Evolutionary conservation across 2,888 invertebrate genomes (phyloP).

Genomic region (Chirona hameri): DNA sequence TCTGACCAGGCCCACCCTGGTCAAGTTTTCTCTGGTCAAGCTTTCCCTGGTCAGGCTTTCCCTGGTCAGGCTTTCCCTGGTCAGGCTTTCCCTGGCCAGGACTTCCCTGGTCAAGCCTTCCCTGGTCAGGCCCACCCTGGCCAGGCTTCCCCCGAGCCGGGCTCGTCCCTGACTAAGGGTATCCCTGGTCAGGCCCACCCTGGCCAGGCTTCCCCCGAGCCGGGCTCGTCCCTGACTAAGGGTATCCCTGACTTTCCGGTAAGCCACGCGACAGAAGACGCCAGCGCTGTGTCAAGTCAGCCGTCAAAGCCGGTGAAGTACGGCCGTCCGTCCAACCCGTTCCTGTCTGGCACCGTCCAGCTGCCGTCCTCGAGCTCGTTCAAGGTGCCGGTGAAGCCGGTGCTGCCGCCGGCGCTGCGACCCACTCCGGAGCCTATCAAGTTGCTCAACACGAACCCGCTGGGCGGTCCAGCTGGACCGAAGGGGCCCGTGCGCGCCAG

Average conservation of each 20-base stretch:
- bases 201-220: no score
- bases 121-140: no score
- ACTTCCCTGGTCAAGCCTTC: no score
- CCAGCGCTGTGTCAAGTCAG: no score
- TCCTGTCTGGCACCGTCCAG: background rate
- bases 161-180: background rate
- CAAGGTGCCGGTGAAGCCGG: slow-evolving; percentile 1
- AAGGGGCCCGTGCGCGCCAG: slow-evolving; percentile 1
- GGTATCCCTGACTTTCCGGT: background rate
- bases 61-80: no score
- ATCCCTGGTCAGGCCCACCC: no score
- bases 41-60: no score
- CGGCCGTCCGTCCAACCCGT: background rate
- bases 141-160: background rate
- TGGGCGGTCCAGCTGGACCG: slow-evolving; percentile 14
- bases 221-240: no score
- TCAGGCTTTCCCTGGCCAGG: no score
- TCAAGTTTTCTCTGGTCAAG: no score
- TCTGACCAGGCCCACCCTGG: no score
- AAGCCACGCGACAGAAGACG: background rate
- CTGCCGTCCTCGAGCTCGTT: background rate
- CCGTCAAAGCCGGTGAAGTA: background rate
- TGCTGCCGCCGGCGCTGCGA: background rate
- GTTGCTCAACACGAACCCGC: slow-evolving; percentile 11
- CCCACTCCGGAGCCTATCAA: background rate